Evolutionary conservation across 2,113 vertebrate species (phyloP).

Genomic region (Phaethon lepturus): DNA sequence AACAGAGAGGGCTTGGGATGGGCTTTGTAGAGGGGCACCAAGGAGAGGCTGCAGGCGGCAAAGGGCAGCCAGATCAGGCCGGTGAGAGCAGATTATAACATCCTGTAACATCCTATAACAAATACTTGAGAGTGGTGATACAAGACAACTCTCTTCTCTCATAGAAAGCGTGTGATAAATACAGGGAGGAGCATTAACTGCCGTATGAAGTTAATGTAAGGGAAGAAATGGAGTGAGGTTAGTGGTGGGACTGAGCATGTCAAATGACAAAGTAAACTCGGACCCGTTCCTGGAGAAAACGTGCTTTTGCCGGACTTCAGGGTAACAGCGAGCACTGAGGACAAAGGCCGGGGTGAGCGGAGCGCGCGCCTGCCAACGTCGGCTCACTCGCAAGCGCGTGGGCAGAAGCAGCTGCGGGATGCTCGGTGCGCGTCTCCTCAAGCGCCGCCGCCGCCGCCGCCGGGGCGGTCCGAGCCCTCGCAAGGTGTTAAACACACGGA

Average conservation of each 20-base stretch:
- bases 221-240: neutral
- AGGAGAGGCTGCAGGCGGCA: neutral
- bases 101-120: neutral
- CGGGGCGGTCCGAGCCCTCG: neutral
- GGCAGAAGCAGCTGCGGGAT: conserved; percentile 11
- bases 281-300: neutral
- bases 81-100: neutral
- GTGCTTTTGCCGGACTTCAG: neutral
- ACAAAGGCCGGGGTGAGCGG: neutral
- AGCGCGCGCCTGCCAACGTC: neutral
- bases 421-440: neutral
- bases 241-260: neutral
- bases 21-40: neutral
- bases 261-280: neutral
- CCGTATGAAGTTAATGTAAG: neutral
- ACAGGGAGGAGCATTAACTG: neutral
- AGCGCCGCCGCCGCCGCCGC: neutral
- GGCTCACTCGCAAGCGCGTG: neutral
- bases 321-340: neutral
- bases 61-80: neutral
- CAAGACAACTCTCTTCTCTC: neutral
- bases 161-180: neutral
- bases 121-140: neutral
- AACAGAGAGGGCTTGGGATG: neutral
- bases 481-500: neutral